phyloP scores from a whole-genome alignment of 92 coral and sea anemone genomes.

The Zoanthus solanderi region DNA sequence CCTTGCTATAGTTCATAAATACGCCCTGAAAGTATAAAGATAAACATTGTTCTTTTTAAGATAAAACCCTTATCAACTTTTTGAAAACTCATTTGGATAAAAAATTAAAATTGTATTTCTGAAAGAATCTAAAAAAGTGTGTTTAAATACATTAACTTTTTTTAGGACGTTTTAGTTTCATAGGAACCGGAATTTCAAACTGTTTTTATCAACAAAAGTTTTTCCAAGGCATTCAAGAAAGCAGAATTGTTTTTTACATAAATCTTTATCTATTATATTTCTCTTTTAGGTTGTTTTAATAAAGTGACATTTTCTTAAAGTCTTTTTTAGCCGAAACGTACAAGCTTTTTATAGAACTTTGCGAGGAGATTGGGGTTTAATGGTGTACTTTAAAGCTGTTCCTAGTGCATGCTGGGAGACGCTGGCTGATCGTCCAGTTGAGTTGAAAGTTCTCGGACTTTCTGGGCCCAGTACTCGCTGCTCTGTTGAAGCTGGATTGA shows the following conservation, averaged over 20 bases:
- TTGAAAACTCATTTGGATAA: too few species aligned
- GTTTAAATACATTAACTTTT: too few species aligned
- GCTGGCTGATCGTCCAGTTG: slow-evolving; percentile 78
- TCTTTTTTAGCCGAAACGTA: background rate
- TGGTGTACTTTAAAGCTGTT: background rate
- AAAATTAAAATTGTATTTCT: too few species aligned
- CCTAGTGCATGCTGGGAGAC: slow-evolving; percentile 55
- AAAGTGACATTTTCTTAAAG: background rate
- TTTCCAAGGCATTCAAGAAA: background rate
- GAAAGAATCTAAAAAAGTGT: too few species aligned
- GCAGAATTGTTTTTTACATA: background rate
- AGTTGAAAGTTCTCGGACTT: slow-evolving; percentile 90
- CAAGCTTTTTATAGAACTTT: background rate
- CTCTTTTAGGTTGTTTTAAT: background rate
- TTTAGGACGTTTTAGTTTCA: background rate
- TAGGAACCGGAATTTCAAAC: background rate
- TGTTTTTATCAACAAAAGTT: background rate
- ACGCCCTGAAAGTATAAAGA: too few species aligned
- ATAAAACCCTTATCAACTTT: too few species aligned
- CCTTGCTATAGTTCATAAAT: too few species aligned
- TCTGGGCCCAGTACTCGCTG: slow-evolving; percentile 99
- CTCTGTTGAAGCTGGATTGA: slow-evolving; percentile 98
- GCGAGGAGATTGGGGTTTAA: background rate
- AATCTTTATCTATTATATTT: background rate
- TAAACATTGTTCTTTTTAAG: too few species aligned